phyloP scores from a whole-genome alignment of 2,797 vertebrate species.

The Labeo calbasu region DNA sequence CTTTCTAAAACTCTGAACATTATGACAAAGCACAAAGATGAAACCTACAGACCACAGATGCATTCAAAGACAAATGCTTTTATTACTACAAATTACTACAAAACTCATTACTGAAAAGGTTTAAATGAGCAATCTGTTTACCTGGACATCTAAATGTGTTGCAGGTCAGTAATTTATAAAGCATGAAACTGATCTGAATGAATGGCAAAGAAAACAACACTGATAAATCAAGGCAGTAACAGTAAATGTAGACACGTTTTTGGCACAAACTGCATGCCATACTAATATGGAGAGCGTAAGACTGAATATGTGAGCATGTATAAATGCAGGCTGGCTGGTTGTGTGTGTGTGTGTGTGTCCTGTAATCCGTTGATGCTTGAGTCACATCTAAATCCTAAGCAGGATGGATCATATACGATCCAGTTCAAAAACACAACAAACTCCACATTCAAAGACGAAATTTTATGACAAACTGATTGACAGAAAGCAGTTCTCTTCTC shows the following conservation, averaged over 20 bases:
- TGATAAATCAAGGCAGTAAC: neutral
- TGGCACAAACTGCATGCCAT: neutral
- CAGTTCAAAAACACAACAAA: constrained; percentile 4
- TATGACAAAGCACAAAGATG: neutral
- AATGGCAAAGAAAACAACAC: too few species aligned
- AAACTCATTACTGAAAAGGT: neutral
- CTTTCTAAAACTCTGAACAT: neutral
- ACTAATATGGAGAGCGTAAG: neutral
- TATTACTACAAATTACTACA: neutral
- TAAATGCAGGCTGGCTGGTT: neutral
- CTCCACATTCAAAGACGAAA: neutral
- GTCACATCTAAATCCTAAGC: constrained; percentile 24
- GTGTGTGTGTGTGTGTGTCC: neutral
- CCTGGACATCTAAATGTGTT: neutral
- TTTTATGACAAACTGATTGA: too few species aligned
- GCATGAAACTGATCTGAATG: neutral
- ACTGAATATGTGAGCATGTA: neutral
- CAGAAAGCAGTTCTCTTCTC: neutral
- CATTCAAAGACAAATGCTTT: neutral
- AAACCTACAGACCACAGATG: neutral
- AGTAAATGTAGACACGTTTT: neutral
- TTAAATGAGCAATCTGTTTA: neutral
- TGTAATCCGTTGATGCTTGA: constrained; percentile 10
- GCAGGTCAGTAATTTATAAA: neutral
- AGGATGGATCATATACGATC: constrained; percentile 26